Conservation (phyloP, 2,113 vertebrate genomes). For the Eolophus roseicapilla region DNA sequence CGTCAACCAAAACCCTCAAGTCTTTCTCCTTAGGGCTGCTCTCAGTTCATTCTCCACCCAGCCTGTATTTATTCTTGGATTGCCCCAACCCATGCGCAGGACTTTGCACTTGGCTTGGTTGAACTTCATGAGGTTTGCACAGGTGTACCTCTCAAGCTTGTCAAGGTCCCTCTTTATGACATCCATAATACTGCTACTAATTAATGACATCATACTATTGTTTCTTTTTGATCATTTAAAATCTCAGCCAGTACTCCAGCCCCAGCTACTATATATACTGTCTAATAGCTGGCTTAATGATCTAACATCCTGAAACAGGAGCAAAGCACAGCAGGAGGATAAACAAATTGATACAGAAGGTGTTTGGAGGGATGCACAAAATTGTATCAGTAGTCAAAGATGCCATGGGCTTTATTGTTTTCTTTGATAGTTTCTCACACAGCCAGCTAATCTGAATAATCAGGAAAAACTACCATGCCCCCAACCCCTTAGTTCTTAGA, state of each 20-base stretch:
- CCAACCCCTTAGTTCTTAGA: neutral
- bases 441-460: neutral
- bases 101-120: neutral
- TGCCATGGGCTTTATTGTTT: neutral
- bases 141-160: neutral
- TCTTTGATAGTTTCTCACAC: neutral
- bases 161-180: neutral
- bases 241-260: neutral
- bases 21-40: neutral
- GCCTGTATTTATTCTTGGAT: neutral
- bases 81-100: neutral
- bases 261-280: neutral
- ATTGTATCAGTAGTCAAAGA: neutral
- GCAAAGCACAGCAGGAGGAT: neutral
- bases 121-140: neutral
- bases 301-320: neutral
- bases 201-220: neutral
- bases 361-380: neutral
- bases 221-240: neutral
- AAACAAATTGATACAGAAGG: neutral
- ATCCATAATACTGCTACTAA: neutral
- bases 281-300: neutral
- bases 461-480: neutral
- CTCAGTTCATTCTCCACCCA: neutral
- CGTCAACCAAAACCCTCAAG: neutral